Base-by-base conservation (phyloP, 1,140 invertebrate genomes). In the Holcopasites calliopsidis region DNA sequence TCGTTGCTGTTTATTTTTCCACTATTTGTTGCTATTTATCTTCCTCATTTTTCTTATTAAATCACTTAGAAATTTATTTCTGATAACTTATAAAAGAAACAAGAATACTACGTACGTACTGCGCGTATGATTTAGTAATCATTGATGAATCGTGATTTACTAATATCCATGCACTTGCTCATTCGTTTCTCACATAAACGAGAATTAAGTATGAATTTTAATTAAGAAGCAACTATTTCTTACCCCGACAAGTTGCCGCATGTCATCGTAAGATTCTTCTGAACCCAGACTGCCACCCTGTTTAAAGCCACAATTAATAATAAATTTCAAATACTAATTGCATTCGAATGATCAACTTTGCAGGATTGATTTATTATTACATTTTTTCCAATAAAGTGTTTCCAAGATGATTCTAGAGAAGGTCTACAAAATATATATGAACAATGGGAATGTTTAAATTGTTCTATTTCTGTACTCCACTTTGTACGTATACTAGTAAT, bases 211-310 rank as follows among this genome's bases (percentile, higher is more conserved):
- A n/a, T 6, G 18, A 33, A 28, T 26, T 18, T 10, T 35, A 64
- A 7, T 62, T 50, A 11, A 49, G 8, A 7, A 62, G 31, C 21
- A 47, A 18, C n/a, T 38, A 23, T 57, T 23, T 81, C 91, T 92
- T 91, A 93, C 93, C 85, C 87, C 89, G 68, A 93, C 92, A 33
- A 93, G 86, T 83, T 91, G 91, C 76, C 92, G 91, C 92, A 93
- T 92, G 83, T 93, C 93, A 86, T 93, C 92, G 74, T 91, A 93
- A 21, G 92, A 92, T 79, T 93, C 92, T 74, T 93, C 92, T n/a
- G 92, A 93, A 64, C 90, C 92, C 35, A 93, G 87, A 84, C 93
- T 93, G 84, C 92, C 92, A 57, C 88, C 90, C 92, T 93, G 86
- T 84, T 82, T 75, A 86, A 85, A 80, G 85, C 76, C 70, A 66